Percentiles rank a stretch among this genome's conserved stretches.
Evolutionary conservation across 1,140 invertebrate species (phyloP).

Genomic region (Solen grandis): DNA sequence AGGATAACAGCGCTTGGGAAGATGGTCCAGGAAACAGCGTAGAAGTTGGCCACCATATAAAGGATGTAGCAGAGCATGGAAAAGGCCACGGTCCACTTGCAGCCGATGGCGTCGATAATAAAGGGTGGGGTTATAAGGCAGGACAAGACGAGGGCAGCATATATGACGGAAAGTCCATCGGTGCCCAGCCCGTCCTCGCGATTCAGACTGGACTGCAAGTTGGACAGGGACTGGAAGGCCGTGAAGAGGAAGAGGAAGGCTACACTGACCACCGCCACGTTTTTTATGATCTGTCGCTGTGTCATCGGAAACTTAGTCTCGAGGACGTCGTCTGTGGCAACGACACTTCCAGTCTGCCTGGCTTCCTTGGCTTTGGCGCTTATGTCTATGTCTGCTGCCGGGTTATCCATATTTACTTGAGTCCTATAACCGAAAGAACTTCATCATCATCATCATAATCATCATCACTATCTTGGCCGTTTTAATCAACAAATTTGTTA

Average conservation of each 20-base stretch:
- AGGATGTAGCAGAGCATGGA: conserved; percentile 95
- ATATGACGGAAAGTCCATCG: conserved; percentile 87
- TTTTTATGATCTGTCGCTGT: conserved; percentile 71
- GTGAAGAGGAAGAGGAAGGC: conserved; percentile 78
- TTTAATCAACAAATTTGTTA: too few relatives aligned
- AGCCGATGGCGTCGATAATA: conserved; percentile 86
- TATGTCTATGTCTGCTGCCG: too few relatives aligned
- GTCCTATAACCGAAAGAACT: too few relatives aligned
- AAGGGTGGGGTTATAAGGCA: conserved; percentile 94
- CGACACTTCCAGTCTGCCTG: too few relatives aligned
- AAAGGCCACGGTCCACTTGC: conserved; percentile 96
- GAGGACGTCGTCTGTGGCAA: too few relatives aligned
- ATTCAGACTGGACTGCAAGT: conserved; percentile 77
- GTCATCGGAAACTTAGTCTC: too few relatives aligned
- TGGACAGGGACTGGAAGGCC: conserved; percentile 75
- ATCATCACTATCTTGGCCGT: too few relatives aligned
- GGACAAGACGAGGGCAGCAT: conserved; percentile 93
- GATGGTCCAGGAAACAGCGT: conserved; percentile 88
- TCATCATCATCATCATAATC: too few relatives aligned
- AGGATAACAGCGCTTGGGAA: conserved; percentile 93
- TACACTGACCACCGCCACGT: conserved; percentile 73
- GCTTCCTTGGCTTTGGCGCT: too few relatives aligned
- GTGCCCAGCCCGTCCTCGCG: conserved; percentile 75
- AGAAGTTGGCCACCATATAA: conserved; percentile 96
- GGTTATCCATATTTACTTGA: too few relatives aligned